Evolutionary conservation across 2,888 invertebrate species (phyloP), one percentile per base, ranked within the genome.

Genomic region (Agrotis ipsilon): DNA sequence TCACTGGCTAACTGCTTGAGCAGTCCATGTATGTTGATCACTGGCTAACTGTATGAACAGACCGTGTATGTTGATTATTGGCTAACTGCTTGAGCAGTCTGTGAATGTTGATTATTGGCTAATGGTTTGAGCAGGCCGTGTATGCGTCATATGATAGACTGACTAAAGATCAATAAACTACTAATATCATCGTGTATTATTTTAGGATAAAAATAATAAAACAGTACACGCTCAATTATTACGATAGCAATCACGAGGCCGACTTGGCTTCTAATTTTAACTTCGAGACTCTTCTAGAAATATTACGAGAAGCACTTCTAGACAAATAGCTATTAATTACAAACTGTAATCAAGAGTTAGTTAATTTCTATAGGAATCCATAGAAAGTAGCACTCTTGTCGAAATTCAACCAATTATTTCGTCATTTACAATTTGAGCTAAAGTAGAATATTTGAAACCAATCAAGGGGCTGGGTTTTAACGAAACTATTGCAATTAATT

Each of bases 401-500:
- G 32, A 54, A 51, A 67, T 75, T 59, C 39, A 54, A 39, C 48
- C 68, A 75, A 68, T 80, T 59, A 80, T n/a, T 49, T 49, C 45
- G 49, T 39, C 52, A 39, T 21, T 46, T 52, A 49, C 48, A 21
- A 3, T 61, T 75, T 49, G 1, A 66, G 24, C 7, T 32, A 13
- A 61, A 61, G 61, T 49, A 48, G 14, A 68, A 55, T 32, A 64
- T 63, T 18, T 59, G 32, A 70, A 32, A 54, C 6, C 49, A 57
- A 60, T 68, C 32, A 52, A 70, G 7, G 3, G 58, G 18, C 39
- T 57, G 0, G 11, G 1, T 58, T 14, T 52, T 21, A 57, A 24
- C 62, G 9, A 54, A 78, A 81, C 62, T 66, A 66, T 60, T 49
- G 19, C 54, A 66, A 66, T 60, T 63, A 55, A 66, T 70, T 32